Percentiles rank a stretch among this genome's conserved stretches.
These are phyloP conservation scores for Danio tinwini DNA, from an alignment of 2,797 vertebrate genomes.

Conservation along the genomic window DNA sequence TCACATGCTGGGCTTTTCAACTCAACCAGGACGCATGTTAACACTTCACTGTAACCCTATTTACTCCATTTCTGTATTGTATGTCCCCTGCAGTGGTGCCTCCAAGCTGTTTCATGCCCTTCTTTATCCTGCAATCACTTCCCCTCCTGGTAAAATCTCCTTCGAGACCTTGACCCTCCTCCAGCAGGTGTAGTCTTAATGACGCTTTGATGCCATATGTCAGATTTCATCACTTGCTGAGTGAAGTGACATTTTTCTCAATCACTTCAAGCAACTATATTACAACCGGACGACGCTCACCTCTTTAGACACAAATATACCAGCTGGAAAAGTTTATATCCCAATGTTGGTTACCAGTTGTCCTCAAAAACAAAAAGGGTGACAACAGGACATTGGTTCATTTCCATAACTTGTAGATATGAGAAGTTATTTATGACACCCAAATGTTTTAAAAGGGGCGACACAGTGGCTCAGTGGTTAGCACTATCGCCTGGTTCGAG, in stretches of 20 bases:
- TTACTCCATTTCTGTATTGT: not conserved
- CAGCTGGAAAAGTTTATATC: slow-evolving; percentile 65
- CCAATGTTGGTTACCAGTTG: slow-evolving; percentile 57
- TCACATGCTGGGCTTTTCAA: slow-evolving; percentile 18
- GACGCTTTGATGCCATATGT: slow-evolving; percentile 97
- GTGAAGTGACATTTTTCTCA: slow-evolving; percentile 92
- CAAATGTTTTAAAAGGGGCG: slow-evolving; percentile 47
- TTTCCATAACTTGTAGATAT: slow-evolving; percentile 46
- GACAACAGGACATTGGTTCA: slow-evolving; percentile 41
- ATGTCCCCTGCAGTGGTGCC: slow-evolving; percentile 52
- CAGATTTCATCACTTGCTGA: slow-evolving; percentile 95
- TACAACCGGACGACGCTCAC: slow-evolving; percentile 67
- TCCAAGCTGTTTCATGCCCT: slow-evolving; percentile 66
- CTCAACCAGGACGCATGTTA: not conserved
- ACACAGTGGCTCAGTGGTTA: too few relatives aligned
- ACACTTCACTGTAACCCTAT: not conserved
- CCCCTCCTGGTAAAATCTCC: slow-evolving; percentile 68
- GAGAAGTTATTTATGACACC: slow-evolving; percentile 16
- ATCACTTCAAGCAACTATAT: slow-evolving; percentile 82
- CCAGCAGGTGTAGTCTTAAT: slow-evolving; percentile 92
- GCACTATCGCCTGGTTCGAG: too few relatives aligned
- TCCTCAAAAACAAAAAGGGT: slow-evolving; percentile 18
- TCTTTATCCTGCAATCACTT: slow-evolving; percentile 54
- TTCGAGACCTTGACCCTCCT: slow-evolving; percentile 83
- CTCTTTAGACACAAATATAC: slow-evolving; percentile 64